Percentiles rank a stretch among this genome's conserved stretches.
Evolutionary conservation across 2,888 invertebrate genomes (phyloP).

Genomic region (Drosophila melanosoma): DNA sequence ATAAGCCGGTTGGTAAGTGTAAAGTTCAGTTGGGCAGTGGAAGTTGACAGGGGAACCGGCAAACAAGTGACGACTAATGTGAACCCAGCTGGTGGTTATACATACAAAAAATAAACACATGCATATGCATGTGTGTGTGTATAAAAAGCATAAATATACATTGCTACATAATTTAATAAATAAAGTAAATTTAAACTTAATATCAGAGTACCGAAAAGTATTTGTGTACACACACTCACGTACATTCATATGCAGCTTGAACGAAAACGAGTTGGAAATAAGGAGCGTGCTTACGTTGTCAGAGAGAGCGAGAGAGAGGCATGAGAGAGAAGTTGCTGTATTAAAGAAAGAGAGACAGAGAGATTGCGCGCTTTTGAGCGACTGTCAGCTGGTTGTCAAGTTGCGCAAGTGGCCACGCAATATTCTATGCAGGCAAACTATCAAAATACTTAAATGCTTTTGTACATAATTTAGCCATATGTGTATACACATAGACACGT

Average conservation of each 20-base stretch:
- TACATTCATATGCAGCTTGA: constrained; percentile 12
- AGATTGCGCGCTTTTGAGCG: constrained; percentile 32
- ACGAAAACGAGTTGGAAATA: constrained; percentile 35
- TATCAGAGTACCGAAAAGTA: constrained; percentile 12
- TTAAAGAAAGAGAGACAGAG: constrained; percentile 32
- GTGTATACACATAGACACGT: not conserved
- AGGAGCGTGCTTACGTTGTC: constrained; percentile 52
- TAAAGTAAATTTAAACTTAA: constrained; percentile 19
- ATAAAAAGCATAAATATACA: constrained; percentile 1
- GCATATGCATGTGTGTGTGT: not conserved
- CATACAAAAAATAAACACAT: constrained; percentile 17
- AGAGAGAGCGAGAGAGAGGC: constrained; percentile 27
- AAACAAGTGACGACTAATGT: constrained; percentile 45
- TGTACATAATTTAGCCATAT: constrained; percentile 16
- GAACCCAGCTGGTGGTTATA: constrained; percentile 28
- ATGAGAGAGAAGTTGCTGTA: constrained; percentile 30
- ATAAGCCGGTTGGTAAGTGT: constrained; percentile 60
- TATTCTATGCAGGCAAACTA: constrained; percentile 34
- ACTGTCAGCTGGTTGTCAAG: constrained; percentile 71
- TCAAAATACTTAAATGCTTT: constrained; percentile 16
- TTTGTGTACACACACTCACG: constrained; percentile 7
- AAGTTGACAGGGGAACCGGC: constrained; percentile 38
- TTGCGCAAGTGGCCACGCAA: constrained; percentile 71
- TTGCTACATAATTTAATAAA: constrained; percentile 24
- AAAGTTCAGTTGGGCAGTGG: constrained; percentile 1